Evolutionary conservation across 2,113 vertebrate species (phyloP), one percentile per base, ranked within the genome.

Genomic region (Copsychus sechellarum): DNA sequence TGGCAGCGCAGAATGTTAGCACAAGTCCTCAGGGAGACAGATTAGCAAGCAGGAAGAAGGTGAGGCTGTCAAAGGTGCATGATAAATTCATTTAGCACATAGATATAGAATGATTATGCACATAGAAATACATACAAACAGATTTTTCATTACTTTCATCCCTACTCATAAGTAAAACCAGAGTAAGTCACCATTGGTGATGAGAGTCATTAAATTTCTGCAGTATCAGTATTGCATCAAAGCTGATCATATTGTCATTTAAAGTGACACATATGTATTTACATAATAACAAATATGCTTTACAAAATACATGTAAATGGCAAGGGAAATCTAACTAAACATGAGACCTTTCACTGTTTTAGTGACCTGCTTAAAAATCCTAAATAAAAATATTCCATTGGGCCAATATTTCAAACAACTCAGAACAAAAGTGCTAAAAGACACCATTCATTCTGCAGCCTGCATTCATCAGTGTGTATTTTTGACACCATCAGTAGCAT

Each of bases 61-160:
- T 96, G 95, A 96, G 88, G 72, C 93, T 97, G 97, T 95, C 96
- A 96, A 89, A 96, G 84, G 72, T 96, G 90, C 88, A 84, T 96
- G 94, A 97, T 96, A 96, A 96, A 96, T 96, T 96, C 48, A 97
- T 97, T 97, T 97, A 97, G 74, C 90, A 91, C 93, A 93, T 45
- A 93, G 93, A 96, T 96, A 96, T 38, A 77, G 86, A 94, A 95
- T 93, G 96, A 96, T 96, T 95, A 94, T 95, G 96, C 81, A 94
- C 86, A 97, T 0, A 96, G 90, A 96, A 95, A 96, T 79, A 96
- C 61, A 94, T 80, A 92, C 57, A 89, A 94, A 71, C 90, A 91
- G 90, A 90, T 94, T 93, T 96, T 86, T 91, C 92, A 96, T 91
- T 92, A 92, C 88, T 95, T 97, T 90, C 82, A 81, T 76, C 94